Base-by-base conservation (phyloP, 2,797 vertebrate species). In the Acanthis flammea region DNA sequence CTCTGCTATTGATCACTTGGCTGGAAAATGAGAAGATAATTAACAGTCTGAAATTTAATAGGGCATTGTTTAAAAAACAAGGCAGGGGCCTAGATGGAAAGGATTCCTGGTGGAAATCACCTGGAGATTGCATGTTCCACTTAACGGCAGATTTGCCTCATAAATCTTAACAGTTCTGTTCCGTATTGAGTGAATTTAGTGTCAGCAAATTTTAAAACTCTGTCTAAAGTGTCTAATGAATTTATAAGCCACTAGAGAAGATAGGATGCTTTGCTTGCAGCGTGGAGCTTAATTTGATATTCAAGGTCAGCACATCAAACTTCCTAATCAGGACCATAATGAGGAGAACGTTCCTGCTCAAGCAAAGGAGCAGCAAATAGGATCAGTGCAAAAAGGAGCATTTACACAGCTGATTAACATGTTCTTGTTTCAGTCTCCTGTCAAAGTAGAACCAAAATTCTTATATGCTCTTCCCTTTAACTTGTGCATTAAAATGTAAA, bases 211-310 rank as follows among this genome's bases (percentile, higher is more conserved):
- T 92, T 90, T 65, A 67, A 71, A 91, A 88, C 91, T 91, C 30
- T 48, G 87, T 91, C 90, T 94, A 76, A 96, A 92, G 73, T 73
- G 79, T 70, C 85, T 96, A 92, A 95, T 94, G 95, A 96, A 91
- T 97, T 96, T 96, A 96, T 94, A 95, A 96, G 94, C 87, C 95
- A 92, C 94, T 73, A 66, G 95, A 96, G 95, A 92, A 96, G 95
- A 65, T 47, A 27, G 91, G 94, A 84, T 96, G 95, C 89, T 97
- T 96, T 88, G 87, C 94, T 96, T 94, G 92, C 95, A 94, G 63
- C 85, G 2, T 57, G 70, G 82, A 95, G 91, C 92, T 95, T 95
- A 91, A 96, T 96, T 92, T 94, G 87, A 90, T 96, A 53, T 72
- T 94, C 92, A 96, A 97, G 95, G 95, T 97, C 96, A 94, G 91